Percentiles rank a stretch among this genome's conserved stretches.
These are phyloP conservation scores for Tenthredo notha DNA, from an alignment of 2,888 invertebrate genomes.

Conservation along the genomic window DNA sequence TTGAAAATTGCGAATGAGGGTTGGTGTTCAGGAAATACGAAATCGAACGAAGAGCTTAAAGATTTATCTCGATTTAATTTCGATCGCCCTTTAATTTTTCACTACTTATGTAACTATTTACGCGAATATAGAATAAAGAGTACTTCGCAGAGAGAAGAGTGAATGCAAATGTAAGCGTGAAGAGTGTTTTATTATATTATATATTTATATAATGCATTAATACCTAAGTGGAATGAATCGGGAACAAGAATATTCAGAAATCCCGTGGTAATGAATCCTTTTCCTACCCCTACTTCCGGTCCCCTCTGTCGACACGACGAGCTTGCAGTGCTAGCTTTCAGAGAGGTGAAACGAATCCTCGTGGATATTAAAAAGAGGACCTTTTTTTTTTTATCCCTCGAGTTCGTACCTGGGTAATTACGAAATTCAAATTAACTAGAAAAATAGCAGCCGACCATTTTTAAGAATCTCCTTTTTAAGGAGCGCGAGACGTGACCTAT, in stretches of 20 bases:
- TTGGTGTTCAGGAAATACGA: neutral
- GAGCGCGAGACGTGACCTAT: slow-evolving; percentile 71
- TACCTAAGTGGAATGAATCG: slow-evolving; percentile 19
- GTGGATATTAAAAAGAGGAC: slow-evolving; percentile 73
- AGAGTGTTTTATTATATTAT: neutral
- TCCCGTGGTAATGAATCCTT: slow-evolving; percentile 43
- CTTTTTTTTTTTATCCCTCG: slow-evolving; percentile 73
- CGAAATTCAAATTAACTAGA: slow-evolving; percentile 78
- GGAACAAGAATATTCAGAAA: slow-evolving; percentile 40
- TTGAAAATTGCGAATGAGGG: slow-evolving; percentile 5
- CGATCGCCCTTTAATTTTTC: neutral
- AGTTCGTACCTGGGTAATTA: slow-evolving; percentile 73
- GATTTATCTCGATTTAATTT: neutral
- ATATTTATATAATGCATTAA: neutral
- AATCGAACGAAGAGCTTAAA: neutral
- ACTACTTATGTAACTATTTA: neutral
- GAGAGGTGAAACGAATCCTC: slow-evolving; percentile 67
- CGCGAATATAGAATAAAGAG: neutral
- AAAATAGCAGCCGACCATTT: slow-evolving; percentile 74
- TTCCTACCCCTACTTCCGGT: slow-evolving; percentile 33
- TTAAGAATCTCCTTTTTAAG: slow-evolving; percentile 75
- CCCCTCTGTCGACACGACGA: neutral
- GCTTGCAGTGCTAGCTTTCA: neutral
- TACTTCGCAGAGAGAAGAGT: too few relatives aligned
- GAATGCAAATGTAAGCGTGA: neutral